phyloP scores from a whole-genome alignment of 1,140 invertebrate species.

The Eurosta solidaginis region DNA sequence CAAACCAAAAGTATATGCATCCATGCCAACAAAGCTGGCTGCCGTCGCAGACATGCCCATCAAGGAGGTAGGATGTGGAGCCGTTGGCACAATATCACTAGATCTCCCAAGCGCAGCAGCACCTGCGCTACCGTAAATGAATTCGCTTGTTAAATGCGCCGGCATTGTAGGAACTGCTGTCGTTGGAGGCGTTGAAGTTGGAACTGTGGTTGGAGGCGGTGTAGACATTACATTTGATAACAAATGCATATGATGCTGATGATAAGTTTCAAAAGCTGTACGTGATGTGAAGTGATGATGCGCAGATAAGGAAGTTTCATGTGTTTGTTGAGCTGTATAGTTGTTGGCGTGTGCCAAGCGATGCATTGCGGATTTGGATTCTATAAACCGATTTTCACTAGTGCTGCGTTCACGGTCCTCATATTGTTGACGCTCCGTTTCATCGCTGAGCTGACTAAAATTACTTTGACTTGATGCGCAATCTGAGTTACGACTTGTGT shows the following conservation, averaged over 20 bases:
- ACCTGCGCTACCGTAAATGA: slow-evolving; percentile 45
- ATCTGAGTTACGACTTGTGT: background rate
- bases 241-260: background rate
- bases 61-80: background rate
- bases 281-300: background rate
- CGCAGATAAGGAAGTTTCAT: background rate
- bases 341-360: background rate
- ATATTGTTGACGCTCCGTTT: background rate
- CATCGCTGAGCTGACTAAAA: background rate
- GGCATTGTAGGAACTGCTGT: slow-evolving; percentile 28
- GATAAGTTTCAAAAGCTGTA: background rate
- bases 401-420: background rate
- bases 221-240: slow-evolving; percentile 8
- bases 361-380: background rate
- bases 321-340: background rate
- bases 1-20: slow-evolving; percentile 50
- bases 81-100: slow-evolving; percentile 1
- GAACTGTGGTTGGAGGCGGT: background rate
- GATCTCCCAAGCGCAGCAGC: slow-evolving; percentile 30
- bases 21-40: slow-evolving; percentile 45
- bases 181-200: background rate
- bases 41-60: slow-evolving; percentile 35
- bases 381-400: background rate
- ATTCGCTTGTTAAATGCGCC: slow-evolving; percentile 37
- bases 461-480: background rate